Conservation (phyloP, 2,113 vertebrate species). For the Thomomys bottae region DNA sequence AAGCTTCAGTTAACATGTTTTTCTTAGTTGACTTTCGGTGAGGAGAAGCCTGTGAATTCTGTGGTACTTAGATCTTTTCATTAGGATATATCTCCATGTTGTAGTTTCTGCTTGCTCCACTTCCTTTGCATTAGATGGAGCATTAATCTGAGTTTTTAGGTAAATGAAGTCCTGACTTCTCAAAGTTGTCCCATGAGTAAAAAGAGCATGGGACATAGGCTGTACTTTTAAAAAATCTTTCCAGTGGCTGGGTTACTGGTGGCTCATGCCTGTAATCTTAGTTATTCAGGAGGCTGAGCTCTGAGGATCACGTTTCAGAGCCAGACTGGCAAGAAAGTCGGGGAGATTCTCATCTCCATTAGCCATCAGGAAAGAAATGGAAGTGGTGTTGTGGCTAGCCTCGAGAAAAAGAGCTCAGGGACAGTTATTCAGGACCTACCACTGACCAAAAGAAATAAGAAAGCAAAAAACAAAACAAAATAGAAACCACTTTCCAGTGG, state of each 20-base stretch:
- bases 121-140: neutral
- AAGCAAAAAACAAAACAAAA: too few species aligned
- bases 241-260: neutral
- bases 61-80: neutral
- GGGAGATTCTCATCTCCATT: too few species aligned
- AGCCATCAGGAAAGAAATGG: too few species aligned
- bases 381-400: too few species aligned
- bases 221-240: neutral
- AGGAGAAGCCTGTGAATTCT: neutral
- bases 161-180: neutral
- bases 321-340: too few species aligned
- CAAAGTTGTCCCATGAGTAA: neutral
- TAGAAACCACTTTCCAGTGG: neutral
- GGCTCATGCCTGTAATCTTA: too few species aligned
- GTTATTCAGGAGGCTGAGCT: too few species aligned
- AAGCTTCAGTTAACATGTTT: neutral
- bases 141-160: neutral
- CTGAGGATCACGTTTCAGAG: too few species aligned
- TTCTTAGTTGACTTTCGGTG: neutral
- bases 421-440: too few species aligned
- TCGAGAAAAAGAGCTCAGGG: too few species aligned
- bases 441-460: too few species aligned
- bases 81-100: neutral
- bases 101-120: neutral
- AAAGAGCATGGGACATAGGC: neutral